These are phyloP conservation scores for Patella caerulea DNA, from an alignment of 2,888 invertebrate genomes.

Conservation along the genomic window DNA sequence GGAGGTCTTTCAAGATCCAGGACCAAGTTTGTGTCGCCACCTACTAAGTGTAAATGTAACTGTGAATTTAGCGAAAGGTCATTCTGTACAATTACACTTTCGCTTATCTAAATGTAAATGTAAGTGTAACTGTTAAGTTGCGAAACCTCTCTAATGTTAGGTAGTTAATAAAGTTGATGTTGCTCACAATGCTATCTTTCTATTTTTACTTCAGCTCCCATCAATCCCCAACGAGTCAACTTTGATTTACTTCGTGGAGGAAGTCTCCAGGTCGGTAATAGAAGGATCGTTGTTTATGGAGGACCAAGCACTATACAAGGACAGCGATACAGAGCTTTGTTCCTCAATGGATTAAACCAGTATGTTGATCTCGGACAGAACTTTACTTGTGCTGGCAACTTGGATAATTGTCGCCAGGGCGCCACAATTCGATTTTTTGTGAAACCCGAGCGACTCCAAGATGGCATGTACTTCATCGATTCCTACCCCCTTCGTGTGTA, in stretches of 20 bases:
- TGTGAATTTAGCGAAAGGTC: no score
- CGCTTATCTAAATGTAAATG: no score
- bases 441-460: slow-evolving; percentile 52
- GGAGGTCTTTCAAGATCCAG: no score
- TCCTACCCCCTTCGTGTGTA: slow-evolving; percentile 64
- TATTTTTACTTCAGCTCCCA: slow-evolving; percentile 27
- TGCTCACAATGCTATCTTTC: neutral
- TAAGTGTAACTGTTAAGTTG: no score
- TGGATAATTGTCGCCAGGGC: slow-evolving; percentile 64
- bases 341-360: slow-evolving; percentile 60
- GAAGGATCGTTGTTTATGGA: slow-evolving; percentile 48
- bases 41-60: no score
- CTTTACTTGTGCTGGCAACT: slow-evolving; percentile 63
- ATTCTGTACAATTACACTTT: no score
- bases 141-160: no score
- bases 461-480: slow-evolving; percentile 65
- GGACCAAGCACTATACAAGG: slow-evolving; percentile 44
- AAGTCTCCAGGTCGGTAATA: slow-evolving; percentile 32
- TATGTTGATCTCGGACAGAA: slow-evolving; percentile 65
- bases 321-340: slow-evolving; percentile 41
- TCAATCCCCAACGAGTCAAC: slow-evolving; percentile 25
- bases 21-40: no score
- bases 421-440: slow-evolving; percentile 61
- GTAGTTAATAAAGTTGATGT: neutral
- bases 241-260: slow-evolving; percentile 34